Evolutionary conservation across 2,797 vertebrate genomes (phyloP), one percentile per base, ranked within the genome.

Genomic region (Pipistrellus nathusii): DNA sequence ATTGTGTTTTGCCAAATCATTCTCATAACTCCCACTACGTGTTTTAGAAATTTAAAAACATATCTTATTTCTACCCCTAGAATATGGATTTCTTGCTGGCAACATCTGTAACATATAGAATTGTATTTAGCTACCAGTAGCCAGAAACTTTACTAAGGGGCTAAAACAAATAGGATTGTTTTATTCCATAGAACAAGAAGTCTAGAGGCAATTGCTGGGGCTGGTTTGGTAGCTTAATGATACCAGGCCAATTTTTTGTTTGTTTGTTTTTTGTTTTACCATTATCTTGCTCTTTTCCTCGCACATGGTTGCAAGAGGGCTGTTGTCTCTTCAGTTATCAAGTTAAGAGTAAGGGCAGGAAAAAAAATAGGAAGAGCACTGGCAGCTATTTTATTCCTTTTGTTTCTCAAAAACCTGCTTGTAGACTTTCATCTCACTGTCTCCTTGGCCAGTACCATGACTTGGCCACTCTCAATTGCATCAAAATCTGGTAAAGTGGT

Each of bases 41-140:
- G 73, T 85, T 94, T 92, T 73, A 75, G 69, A 94, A 96, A 94
- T 69, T 78, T 92, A 64, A 93, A 96, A 90, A 64, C 6, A 5
- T 73, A 85, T 76, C 46, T 93, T 96, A 88, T 93, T 93, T 93
- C 46, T 91, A 35, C 21, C 27, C 73, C 12, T 82, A 48, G 78
- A 87, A 46, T 82, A 69, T 21, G 15, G 23, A 82, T 88, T 89
- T 35, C 55, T 78, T 82, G 38, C 78, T 41, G 73, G 64, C 10
- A 77, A 32, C 41, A 89, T 64, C 55, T 90, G 68, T 78, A 72
- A 51, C 51, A 64, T 20, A 92, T 76, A 82, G 44, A 55, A 66
- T 44, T 84, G 30, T 90, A 62, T 81, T 90, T 94, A 91, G 77
- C 44, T 88, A 68, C 78, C 68, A 85, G 73, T 57, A 85, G 85